Base-by-base conservation (phyloP, 2,888 invertebrate genomes). In the Smittia sp. region DNA sequence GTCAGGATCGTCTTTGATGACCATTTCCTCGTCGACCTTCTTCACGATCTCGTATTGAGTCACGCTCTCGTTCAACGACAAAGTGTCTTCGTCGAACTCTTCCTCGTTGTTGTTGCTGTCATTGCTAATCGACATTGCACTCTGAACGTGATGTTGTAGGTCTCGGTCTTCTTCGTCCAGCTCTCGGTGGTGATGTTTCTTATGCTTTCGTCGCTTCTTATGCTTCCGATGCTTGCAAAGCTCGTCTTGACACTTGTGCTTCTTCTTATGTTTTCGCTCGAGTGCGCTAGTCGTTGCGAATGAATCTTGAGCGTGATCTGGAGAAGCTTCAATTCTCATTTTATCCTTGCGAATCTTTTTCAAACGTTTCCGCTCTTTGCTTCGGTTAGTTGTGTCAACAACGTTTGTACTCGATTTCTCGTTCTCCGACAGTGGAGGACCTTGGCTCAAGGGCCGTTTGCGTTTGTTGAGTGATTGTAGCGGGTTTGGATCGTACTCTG, bases 401-500 rank as follows among this genome's bases (percentile, higher is more conserved):
- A 39, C 58, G 62, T 72, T 54, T 27, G 24, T 63, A 27, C 46
- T 25, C 6, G 46, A 22, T 46, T 70, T 46, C 20, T 69, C 46
- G n/a, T 62, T 38, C 11, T 74, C 63, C 18, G 65, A 41, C 32
- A 7, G 24, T 41, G 67, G 46, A 38, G 66, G 52, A 62, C 73
- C 75, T 70, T 76, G 75, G 15, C 90, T 90, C 2, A 89, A 88
- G 75, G 91, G 87, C 76, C 92, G 85, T 79, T 91, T 87, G 76
- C 93, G 85, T 80, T 92, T 93, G 32, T 90, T 89, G 75, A 92
- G 81, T 6, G 90, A 89, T 77, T 90, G 84, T 18, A 94, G 80
- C 2, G 93, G 92, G 81, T 93, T 93, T 1, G 89, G 89, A 81
- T 93, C 92, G 79, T 93, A 92, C 81, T 92, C 94, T 93, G 84